Base-by-base conservation (phyloP, 2,888 invertebrate species). In the Drosophila pegasa region DNA sequence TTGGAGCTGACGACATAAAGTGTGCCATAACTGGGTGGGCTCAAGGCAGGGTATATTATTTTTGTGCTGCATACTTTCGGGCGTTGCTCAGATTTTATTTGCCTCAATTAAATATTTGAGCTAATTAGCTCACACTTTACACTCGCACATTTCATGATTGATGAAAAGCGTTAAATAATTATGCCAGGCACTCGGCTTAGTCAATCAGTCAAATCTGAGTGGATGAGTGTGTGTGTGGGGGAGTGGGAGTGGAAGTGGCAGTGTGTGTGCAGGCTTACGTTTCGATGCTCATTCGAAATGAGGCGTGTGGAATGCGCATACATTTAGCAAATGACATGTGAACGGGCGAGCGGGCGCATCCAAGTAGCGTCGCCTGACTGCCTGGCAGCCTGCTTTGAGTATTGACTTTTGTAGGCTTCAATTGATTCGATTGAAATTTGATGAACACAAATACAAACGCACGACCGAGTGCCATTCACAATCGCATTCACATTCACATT, bases 71-170 rank as follows among this genome's bases (percentile, higher is more conserved):
- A 74, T 78, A 74, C 63, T 77, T 80, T 63, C 51, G 52, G 67
- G 60, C 70, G 33, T 20, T 51, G 60, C 35, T 56, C 64, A 71
- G 86, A 82, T 88, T 88, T 87, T 82, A 76, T 83, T 79, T 76
- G 74, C 76, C 57, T 59, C 71, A 79, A 86, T 88, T 86, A 82
- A 82, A 86, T 83, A 75, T 88, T 88, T 77, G 55, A 77, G 83
- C 83, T 86, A 88, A 84, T 84, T 86, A 83, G 87, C 87, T 66
- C 48, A 78, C 86, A 85, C 87, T 87, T 87, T 61, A 35, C 81
- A 73, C 40, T 43, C 76, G 57, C 52, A 55, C 61, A 45, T 45
- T 18, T 40, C 62, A 62, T 82, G 80, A 86, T 82, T 88, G 84
- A 88, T 86, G 83, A 57, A 59, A 65, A 67, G 65, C 75, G 65